phyloP scores from a whole-genome alignment of 2,797 vertebrate species.

The Arvicola amphibius region DNA sequence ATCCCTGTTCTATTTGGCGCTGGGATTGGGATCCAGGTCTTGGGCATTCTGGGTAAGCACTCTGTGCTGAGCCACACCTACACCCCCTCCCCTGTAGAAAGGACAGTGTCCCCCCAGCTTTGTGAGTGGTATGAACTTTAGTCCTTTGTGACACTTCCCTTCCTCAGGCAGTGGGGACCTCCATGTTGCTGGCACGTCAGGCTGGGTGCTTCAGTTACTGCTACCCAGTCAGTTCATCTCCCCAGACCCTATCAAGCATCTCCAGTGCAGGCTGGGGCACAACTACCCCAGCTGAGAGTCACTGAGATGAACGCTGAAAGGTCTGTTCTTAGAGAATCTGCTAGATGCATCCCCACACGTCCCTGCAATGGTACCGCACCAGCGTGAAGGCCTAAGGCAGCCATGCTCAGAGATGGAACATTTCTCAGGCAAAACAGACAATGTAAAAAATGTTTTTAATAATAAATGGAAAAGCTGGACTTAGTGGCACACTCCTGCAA shows the following conservation, averaged over 20 bases:
- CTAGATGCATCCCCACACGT: not conserved
- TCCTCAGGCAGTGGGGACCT: not conserved
- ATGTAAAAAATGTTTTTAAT: not conserved
- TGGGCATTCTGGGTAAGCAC: no score
- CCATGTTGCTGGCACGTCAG: no score
- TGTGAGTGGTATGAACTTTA: not conserved
- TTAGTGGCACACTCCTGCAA: no score
- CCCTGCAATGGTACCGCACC: not conserved
- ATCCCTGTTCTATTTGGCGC: not conserved
- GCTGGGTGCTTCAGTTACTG: not conserved
- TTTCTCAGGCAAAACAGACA: not conserved
- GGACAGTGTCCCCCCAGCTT: not conserved
- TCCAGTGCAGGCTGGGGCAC: no score
- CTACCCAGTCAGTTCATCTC: not conserved
- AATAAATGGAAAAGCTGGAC: no score
- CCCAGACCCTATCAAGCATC: not conserved
- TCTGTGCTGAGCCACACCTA: not conserved
- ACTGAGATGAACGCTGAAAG: not conserved
- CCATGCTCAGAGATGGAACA: not conserved
- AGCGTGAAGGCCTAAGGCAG: not conserved
- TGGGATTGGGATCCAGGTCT: not conserved
- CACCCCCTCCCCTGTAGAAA: not conserved
- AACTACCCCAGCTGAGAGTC: not conserved
- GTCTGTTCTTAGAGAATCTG: not conserved
- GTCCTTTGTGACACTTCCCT: not conserved